Conservation (phyloP, 2,888 invertebrate genomes). For the Pristionchus mayeri region DNA sequence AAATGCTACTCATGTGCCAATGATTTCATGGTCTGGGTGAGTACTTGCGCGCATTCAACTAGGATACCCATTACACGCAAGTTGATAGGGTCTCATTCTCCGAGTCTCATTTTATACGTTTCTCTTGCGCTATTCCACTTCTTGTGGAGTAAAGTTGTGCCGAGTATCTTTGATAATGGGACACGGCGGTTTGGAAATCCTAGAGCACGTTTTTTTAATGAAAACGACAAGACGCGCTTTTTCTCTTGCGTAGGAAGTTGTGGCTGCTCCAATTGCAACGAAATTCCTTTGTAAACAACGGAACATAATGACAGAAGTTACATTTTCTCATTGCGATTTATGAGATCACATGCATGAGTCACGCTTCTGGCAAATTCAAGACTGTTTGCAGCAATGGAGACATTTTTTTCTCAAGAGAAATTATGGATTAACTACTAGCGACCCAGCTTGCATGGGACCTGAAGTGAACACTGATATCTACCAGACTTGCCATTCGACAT, state of each 20-base stretch:
- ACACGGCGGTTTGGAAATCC: neutral
- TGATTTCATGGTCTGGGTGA: constrained; percentile 73
- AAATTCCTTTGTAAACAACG: constrained; percentile 1
- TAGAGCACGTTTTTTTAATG: constrained; percentile 19
- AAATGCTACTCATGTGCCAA: constrained; percentile 73
- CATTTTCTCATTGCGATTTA: neutral
- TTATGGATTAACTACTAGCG: constrained; percentile 66
- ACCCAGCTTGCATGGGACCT: constrained; percentile 62
- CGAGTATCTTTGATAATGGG: neutral
- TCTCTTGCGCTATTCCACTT: no score
- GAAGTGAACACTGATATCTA: constrained; percentile 57
- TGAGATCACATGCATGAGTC: neutral
- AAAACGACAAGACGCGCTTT: neutral
- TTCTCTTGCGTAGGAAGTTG: neutral
- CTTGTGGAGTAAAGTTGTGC: neutral
- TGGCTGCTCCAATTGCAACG: neutral
- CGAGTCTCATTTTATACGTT: no score
- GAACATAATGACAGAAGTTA: neutral
- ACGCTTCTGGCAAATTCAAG: neutral
- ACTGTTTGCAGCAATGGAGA: constrained; percentile 70
- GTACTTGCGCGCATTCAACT: constrained; percentile 46
- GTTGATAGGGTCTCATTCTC: no score
- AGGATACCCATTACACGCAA: no score
- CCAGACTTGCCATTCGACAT: constrained; percentile 65
- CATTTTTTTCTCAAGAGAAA: constrained; percentile 73